A percentile compares a stretch with the other conserved stretches of the same genome.
Conservation (phyloP, 2,797 vertebrate species). For the Sebastes itinus region DNA sequence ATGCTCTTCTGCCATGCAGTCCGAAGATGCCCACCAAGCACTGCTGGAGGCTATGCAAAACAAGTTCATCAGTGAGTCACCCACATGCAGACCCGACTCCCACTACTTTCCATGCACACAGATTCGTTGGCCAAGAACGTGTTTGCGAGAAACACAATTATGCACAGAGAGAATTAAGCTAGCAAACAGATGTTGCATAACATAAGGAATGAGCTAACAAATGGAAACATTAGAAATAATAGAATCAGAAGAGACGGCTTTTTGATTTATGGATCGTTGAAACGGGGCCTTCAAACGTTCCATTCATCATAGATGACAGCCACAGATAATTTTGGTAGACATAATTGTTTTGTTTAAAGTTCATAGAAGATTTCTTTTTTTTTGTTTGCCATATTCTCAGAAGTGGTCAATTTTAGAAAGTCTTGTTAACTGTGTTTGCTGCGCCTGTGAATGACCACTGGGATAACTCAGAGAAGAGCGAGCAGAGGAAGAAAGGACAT, state of each 20-base stretch:
- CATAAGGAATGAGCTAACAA: conserved; percentile 45
- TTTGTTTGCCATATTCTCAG: conserved; percentile 43
- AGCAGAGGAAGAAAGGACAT: conserved; percentile 37
- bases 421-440: conserved; percentile 63
- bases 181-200: conserved; percentile 63
- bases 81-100: conserved; percentile 17
- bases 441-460: conserved; percentile 60
- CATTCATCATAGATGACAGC: conserved; percentile 67
- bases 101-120: conserved; percentile 30
- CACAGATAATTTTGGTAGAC: conserved; percentile 65
- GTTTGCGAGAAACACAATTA: conserved; percentile 40
- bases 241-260: conserved; percentile 47
- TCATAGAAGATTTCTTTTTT: conserved; percentile 60
- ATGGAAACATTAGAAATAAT: conserved; percentile 57
- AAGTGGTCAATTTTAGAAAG: conserved; percentile 70
- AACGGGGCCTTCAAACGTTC: conserved; percentile 54
- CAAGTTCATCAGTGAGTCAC: conserved; percentile 96
- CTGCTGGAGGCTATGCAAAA: conserved; percentile 99
- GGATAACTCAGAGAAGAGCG: conserved; percentile 31
- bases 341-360: conserved; percentile 69
- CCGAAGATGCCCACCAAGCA: conserved; percentile 97
- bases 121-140: conserved; percentile 41
- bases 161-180: conserved; percentile 33
- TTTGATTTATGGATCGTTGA: conserved; percentile 58
- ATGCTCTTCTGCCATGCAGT: conserved; percentile 95